Conservation (phyloP, 2,797 vertebrate species). For the Amblyraja radiata region DNA sequence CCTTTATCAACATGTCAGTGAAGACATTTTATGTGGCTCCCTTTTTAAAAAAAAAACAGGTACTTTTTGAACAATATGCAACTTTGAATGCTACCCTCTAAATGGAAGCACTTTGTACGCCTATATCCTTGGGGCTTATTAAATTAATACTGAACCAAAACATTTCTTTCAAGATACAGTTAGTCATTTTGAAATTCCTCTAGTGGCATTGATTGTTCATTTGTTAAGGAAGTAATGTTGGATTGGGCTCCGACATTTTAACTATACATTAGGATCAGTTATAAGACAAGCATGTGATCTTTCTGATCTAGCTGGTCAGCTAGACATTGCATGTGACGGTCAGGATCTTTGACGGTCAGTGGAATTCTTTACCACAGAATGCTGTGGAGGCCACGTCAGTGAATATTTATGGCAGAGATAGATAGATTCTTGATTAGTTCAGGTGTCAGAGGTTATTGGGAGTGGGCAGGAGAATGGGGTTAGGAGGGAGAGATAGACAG, state of each 20-base stretch:
- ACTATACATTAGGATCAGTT: neutral
- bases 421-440: too few species aligned
- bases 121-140: neutral
- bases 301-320: neutral
- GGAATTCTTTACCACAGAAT: too few species aligned
- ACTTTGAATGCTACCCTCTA: neutral
- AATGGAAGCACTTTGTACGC: neutral
- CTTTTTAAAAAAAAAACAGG: neutral
- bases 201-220: neutral
- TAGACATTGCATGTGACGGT: neutral
- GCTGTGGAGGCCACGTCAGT: too few species aligned
- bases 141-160: neutral
- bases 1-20: neutral
- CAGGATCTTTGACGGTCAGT: neutral
- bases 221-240: neutral
- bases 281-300: neutral
- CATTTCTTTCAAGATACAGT: neutral
- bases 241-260: neutral
- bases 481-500: too few species aligned
- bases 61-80: neutral
- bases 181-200: neutral
- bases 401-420: too few species aligned
- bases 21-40: neutral
- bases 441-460: too few species aligned
- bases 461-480: too few species aligned